A percentile compares a stretch with the other conserved stretches of the same genome.
Conservation (phyloP, 37 sponge, comb jelly and placozoan genomes). For the Hormiphora californensis region DNA sequence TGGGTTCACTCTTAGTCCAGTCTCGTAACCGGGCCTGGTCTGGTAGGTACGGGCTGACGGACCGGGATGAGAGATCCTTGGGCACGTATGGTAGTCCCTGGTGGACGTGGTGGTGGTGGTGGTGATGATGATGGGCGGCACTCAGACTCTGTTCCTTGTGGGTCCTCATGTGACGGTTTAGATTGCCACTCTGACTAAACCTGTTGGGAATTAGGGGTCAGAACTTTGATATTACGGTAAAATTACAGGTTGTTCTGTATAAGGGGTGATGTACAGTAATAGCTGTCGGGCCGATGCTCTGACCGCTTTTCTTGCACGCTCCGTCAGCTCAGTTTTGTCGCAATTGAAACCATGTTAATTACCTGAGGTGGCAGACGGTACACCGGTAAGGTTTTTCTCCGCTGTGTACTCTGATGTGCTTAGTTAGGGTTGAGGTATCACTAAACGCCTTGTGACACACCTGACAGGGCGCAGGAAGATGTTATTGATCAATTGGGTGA, state of each 20-base stretch:
- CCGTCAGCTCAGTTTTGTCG: too few relatives aligned
- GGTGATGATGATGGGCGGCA: too few relatives aligned
- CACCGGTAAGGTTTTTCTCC: conserved; percentile 98
- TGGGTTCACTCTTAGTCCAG: conserved; percentile 47
- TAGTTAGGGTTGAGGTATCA: conserved; percentile 96
- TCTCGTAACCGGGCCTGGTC: conserved; percentile 22
- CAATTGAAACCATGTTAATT: too few relatives aligned
- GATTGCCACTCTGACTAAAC: conserved; percentile 94
- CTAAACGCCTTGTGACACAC: conserved; percentile 84
- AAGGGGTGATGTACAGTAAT: too few relatives aligned
- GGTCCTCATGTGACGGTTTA: conserved; percentile 96
- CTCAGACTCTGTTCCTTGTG: conserved; percentile 66
- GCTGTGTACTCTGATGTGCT: conserved; percentile 89
- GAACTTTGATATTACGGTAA: too few relatives aligned
- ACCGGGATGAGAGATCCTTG: conserved; percentile 49
- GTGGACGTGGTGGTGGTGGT: too few relatives aligned
- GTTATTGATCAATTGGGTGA: too few relatives aligned
- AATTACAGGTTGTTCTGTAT: too few relatives aligned
- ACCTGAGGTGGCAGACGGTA: conserved; percentile 80
- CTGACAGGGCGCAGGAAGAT: too few relatives aligned
- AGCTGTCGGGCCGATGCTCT: too few relatives aligned
- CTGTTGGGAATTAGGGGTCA: neutral
- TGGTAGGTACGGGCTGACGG: conserved; percentile 23
- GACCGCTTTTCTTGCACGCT: too few relatives aligned
- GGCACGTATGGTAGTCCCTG: neutral